Conservation (phyloP, 2,797 vertebrate species). For the Novumbra hubbsi region DNA sequence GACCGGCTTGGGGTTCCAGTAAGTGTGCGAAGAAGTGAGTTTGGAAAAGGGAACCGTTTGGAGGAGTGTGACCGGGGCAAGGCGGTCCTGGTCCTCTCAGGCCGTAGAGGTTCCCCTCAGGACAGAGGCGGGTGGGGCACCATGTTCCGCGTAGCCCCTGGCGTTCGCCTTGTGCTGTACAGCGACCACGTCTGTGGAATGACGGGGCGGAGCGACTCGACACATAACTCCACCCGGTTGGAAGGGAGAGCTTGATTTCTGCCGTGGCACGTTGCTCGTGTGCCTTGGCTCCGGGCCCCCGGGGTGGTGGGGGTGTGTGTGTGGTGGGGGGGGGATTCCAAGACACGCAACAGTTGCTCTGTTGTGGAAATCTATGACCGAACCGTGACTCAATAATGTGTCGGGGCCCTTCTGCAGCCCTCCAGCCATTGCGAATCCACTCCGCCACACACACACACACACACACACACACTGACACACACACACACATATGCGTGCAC, state of each 20-base stretch:
- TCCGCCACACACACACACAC: no score
- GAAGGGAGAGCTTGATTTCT: constrained; percentile 1
- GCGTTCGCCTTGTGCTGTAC: constrained; percentile 20
- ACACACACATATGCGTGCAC: no score
- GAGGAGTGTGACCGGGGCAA: constrained; percentile 11
- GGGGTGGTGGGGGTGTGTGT: no score
- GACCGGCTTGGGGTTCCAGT: constrained; percentile 23
- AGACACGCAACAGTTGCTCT: not conserved
- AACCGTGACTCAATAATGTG: not conserved
- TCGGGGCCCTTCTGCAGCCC: not conserved
- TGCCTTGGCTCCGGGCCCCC: not conserved
- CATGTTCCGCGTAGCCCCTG: constrained; percentile 26
- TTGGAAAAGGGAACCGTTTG: not conserved
- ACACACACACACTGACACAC: no score
- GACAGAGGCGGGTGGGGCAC: not conserved
- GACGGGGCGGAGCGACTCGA: not conserved
- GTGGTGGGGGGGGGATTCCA: not conserved
- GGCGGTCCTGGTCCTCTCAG: not conserved
- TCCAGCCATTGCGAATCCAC: no score
- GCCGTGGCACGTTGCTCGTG: not conserved
- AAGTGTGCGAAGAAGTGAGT: not conserved
- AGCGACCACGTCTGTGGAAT: not conserved
- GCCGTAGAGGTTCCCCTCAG: not conserved
- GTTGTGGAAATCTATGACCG: not conserved
- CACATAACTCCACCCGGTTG: constrained; percentile 16